phyloP scores from a whole-genome alignment of 1,140 invertebrate species.

The Lasioglossum albipes region DNA sequence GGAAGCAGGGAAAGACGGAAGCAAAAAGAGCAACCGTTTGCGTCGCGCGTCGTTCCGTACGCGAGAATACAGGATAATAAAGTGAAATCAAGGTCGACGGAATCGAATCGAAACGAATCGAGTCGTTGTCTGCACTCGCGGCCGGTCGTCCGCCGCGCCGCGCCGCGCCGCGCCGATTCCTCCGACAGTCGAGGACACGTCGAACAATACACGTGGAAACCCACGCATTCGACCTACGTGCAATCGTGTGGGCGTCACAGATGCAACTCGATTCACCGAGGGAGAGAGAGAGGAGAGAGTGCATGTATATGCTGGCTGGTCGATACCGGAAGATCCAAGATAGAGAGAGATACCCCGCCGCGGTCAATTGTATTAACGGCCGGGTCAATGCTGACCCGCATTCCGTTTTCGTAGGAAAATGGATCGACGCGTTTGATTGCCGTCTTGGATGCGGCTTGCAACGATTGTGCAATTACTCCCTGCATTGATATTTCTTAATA shows the following conservation, averaged over 20 bases:
- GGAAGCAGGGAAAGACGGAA: neutral
- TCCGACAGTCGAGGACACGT: neutral
- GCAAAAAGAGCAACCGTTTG: constrained; percentile 3
- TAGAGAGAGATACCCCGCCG: neutral
- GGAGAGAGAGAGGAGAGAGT: neutral
- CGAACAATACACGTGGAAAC: constrained; percentile 53
- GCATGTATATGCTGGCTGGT: constrained; percentile 2
- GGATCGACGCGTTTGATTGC: no score
- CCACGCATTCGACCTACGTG: constrained; percentile 48
- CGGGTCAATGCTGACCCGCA: neutral
- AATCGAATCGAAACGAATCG: no score
- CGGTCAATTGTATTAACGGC: neutral
- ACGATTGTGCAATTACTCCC: no score
- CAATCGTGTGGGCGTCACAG: constrained; percentile 34
- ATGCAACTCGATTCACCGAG: neutral
- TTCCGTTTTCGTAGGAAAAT: no score
- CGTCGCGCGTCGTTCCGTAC: no score
- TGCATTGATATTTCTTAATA: no score
- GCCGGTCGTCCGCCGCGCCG: constrained; percentile 6
- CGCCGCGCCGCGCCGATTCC: neutral
- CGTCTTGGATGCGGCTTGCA: no score
- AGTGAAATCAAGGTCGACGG: no score
- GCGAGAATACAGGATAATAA: no score
- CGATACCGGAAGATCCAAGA: constrained; percentile 26
- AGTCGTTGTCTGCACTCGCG: constrained; percentile 14